Evolutionary conservation across 2,113 vertebrate species (phyloP), one percentile per base, ranked within the genome.

Genomic region (Calypte anna): DNA sequence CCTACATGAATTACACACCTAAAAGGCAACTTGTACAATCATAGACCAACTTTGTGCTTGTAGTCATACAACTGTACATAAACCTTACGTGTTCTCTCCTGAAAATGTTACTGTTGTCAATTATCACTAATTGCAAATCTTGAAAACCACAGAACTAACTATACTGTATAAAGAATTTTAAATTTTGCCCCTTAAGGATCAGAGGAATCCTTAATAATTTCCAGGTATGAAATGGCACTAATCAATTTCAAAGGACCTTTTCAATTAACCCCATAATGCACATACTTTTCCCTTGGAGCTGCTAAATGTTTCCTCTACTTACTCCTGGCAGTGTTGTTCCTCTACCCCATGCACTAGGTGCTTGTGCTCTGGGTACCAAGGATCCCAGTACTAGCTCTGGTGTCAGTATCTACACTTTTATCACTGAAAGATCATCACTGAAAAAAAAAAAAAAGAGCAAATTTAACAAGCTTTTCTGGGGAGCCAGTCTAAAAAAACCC

Each of bases 1-100:
- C 76, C 91, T 93, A 63, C 82, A 53, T 50, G 91, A 92, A 72
- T 86, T 91, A 84, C 66, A 86, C 69, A 91, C 86, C 76, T 74
- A 86, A 82, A 84, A 84, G 19, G 69, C 23, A 3, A 68, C 90
- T 70, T 51, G 74, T 63, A 75, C 77, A 61, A 81, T 92, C 92
- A 69, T 9, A 61, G 21, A 84, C 69, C 57, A 16, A 88, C 33
- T 81, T 46, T 91, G 77, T 82, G 80, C 57, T 82, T 92, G 63
- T 25, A 88, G 72, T 70, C 53, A 77, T 12, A 55, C 10, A 81
- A 27, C 48, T 64, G 57, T 69, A 38, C 55, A 48, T 19, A 36
- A 86, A 48, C 31, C 25, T 67, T 54, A 43, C 6, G 31, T 76
- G n/a, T 54, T 28, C 55, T 67, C 55, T 63, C 44, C 79, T 70